Base-by-base conservation (phyloP, 2,888 invertebrate genomes). In the Folsomia candida region DNA sequence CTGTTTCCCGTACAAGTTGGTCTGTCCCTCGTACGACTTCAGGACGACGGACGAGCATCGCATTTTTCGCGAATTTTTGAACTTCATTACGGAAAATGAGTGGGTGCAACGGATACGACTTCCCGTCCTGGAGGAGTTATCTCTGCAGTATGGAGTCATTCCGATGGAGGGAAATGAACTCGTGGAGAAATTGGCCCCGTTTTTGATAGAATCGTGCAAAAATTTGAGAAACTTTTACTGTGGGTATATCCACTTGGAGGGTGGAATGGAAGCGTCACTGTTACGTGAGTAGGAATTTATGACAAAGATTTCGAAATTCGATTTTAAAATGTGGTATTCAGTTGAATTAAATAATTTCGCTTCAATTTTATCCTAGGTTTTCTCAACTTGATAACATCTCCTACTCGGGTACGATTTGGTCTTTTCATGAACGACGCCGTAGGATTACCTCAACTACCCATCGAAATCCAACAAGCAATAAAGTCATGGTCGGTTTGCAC, bases 1-100 rank as follows among this genome's bases (percentile, higher is more conserved):
- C 20, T 73, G 62, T 9, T 79, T 78, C 59, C 78, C 79, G 0
- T 79, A 72, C 37, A 77, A 76, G 64, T 37, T 74, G n/a, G 71
- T 78, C 26, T 72, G 74, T 57, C 75, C 77, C 1, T 59, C 72
- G 0, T 76, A 76, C 58, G 79, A 79, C 51, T 76, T 78, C 37
- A 66, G 79, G 14, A 47, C 74, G 0, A 75, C 75, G 0, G 78
- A 78, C 67, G 79, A 79, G 28, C 77, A 79, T 51, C 70, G 72
- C 51, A 70, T 73, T 18, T 79, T 79, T 58, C 54, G 76, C 2
- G 77, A 78, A 58, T 79, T 79, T 69, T 59, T 78, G 0, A 75
- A 65, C 20, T 74, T 65, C 24, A 71, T 78, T 6, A 65, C 69
- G 2, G 73, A 76, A 14, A 68, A 72, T 2, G 60, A 68, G 26